A percentile compares a stretch with the other conserved stretches of the same genome.
Evolutionary conservation across 2,797 vertebrate species (phyloP).

Genomic region (Sebastes iracundus): DNA sequence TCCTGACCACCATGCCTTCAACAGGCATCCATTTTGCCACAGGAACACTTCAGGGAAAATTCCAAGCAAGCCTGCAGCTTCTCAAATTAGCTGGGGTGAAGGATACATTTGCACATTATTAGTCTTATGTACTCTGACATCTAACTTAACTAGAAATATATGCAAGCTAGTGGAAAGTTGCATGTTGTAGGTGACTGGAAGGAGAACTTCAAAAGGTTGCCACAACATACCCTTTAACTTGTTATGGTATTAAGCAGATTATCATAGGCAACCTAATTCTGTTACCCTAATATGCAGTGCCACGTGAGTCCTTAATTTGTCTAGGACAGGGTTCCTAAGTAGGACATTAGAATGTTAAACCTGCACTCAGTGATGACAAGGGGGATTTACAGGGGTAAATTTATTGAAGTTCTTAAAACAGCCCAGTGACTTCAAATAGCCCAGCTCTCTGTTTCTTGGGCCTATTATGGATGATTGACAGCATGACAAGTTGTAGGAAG

Average conservation of each 20-base stretch:
- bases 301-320: constrained; percentile 47
- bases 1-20: constrained; percentile 20
- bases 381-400: constrained; percentile 50
- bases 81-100: constrained; percentile 63
- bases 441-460: constrained; percentile 2
- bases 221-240: constrained; percentile 39
- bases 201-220: constrained; percentile 45
- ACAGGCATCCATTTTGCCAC: constrained; percentile 27
- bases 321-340: constrained; percentile 21
- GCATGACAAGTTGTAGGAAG: constrained; percentile 15
- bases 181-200: constrained; percentile 48
- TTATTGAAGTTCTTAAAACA: constrained; percentile 56
- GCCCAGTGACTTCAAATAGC: constrained; percentile 48
- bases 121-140: constrained; percentile 43
- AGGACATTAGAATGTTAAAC: constrained; percentile 43
- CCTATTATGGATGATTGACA: constrained; percentile 30
- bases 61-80: constrained; percentile 56
- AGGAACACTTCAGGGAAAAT: constrained; percentile 53
- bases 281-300: constrained; percentile 32
- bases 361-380: constrained; percentile 5
- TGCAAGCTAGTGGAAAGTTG: constrained; percentile 47
- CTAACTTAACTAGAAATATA: constrained; percentile 34
- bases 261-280: constrained; percentile 42
- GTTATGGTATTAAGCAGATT: constrained; percentile 45
- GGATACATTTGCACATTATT: constrained; percentile 56